Percentiles rank a stretch among this genome's conserved stretches.
Conservation (phyloP, 2,888 invertebrate genomes). For the Lamellibrachia columna region DNA sequence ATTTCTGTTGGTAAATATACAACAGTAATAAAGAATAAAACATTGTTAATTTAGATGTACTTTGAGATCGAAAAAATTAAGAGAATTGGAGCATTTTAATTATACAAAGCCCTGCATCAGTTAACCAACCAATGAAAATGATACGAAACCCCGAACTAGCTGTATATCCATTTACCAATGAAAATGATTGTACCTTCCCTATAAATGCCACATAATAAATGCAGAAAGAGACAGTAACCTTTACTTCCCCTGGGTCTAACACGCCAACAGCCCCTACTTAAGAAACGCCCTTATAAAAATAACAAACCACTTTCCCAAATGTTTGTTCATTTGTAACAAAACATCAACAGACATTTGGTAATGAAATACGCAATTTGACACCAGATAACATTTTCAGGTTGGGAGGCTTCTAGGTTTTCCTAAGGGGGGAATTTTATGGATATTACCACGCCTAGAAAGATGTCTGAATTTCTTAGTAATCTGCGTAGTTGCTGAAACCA, state of each 20-base stretch:
- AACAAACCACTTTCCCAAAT: neutral
- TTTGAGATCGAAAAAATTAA: too few relatives aligned
- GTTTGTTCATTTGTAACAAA: conserved; percentile 16
- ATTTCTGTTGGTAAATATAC: too few relatives aligned
- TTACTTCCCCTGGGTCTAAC: neutral
- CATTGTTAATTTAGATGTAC: too few relatives aligned
- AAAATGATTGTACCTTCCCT: too few relatives aligned
- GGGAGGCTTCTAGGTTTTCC: neutral
- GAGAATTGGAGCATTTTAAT: too few relatives aligned
- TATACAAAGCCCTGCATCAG: too few relatives aligned
- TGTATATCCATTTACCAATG: too few relatives aligned
- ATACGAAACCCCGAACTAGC: too few relatives aligned
- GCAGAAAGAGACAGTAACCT: neutral
- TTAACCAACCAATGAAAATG: too few relatives aligned
- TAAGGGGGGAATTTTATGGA: neutral
- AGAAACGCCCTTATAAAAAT: neutral
- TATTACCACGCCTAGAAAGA: neutral
- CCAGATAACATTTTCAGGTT: neutral
- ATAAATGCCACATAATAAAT: neutral
- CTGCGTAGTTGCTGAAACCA: neutral
- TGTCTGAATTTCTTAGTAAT: neutral
- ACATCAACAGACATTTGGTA: neutral
- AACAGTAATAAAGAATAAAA: too few relatives aligned
- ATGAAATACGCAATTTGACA: neutral
- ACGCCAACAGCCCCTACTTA: neutral